Percentiles rank a stretch among this genome's conserved stretches.
phyloP scores from a whole-genome alignment of 2,888 invertebrate genomes.

The Polia nebulosa region DNA sequence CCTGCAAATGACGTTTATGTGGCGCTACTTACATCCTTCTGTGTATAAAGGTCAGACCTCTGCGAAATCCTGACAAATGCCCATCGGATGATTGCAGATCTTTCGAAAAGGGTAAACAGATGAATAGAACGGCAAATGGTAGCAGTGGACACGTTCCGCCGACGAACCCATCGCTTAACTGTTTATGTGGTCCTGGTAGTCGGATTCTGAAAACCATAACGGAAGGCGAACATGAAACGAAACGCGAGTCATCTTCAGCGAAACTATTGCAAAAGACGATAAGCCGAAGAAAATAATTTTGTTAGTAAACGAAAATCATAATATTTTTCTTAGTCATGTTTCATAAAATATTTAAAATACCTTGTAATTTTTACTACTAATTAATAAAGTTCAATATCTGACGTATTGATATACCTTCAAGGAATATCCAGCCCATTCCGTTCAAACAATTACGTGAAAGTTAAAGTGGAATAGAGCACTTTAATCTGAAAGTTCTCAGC shows the following conservation, averaged over 20 bases:
- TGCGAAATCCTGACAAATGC: slow-evolving; percentile 56
- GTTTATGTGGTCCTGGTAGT: slow-evolving; percentile 51
- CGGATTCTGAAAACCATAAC: slow-evolving; percentile 12
- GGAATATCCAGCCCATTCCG: slow-evolving; percentile 39
- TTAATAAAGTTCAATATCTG: slow-evolving; percentile 15
- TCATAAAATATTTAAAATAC: background rate
- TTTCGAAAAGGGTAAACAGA: slow-evolving; percentile 42
- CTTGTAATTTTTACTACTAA: background rate
- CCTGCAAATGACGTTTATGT: slow-evolving; percentile 61
- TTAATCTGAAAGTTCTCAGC: slow-evolving; percentile 73
- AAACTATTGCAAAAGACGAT: background rate
- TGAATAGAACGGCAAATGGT: slow-evolving; percentile 54
- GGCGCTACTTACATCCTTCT: slow-evolving; percentile 53
- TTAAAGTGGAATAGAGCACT: slow-evolving; percentile 76
- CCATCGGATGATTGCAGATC: slow-evolving; percentile 50
- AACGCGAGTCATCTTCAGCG: background rate
- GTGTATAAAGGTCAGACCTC: slow-evolving; percentile 58
- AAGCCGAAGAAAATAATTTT: background rate
- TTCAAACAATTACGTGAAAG: slow-evolving; percentile 71
- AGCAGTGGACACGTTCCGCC: slow-evolving; percentile 47
- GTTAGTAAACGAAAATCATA: background rate
- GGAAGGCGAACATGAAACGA: background rate
- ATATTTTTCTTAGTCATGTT: no score
- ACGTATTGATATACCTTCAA: background rate
- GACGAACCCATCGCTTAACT: slow-evolving; percentile 31